phyloP scores from a whole-genome alignment of 2,888 invertebrate species.

The Schizaphis graminum region DNA sequence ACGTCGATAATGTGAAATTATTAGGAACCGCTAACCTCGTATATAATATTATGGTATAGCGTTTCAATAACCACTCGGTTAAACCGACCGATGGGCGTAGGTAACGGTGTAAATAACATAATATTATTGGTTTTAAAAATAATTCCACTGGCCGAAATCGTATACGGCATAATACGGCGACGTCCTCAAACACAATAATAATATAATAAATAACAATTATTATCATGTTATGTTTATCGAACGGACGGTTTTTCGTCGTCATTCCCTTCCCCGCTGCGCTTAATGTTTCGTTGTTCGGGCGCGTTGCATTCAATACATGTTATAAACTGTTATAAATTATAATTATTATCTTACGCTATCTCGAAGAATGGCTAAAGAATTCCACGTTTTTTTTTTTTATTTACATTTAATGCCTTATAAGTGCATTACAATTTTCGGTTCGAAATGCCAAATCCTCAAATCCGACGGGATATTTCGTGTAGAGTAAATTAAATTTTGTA shows the following conservation, averaged over 20 bases:
- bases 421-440: neutral
- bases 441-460: neutral
- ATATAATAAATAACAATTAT: neutral
- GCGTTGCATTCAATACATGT: neutral
- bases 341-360: neutral
- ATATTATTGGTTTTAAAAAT: constrained; percentile 1
- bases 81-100: constrained; percentile 34
- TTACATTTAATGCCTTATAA: neutral
- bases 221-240: neutral
- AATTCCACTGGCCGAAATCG: neutral
- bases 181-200: neutral
- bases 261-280: neutral
- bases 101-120: constrained; percentile 15
- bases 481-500: neutral
- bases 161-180: neutral
- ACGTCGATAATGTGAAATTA: constrained; percentile 56
- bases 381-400: neutral
- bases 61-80: constrained; percentile 50
- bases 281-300: neutral
- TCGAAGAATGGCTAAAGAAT: neutral
- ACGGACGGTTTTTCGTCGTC: neutral
- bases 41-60: neutral
- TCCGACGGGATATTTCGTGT: neutral
- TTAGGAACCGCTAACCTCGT: constrained; percentile 36
- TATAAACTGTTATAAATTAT: neutral